Conservation (phyloP, 2,113 vertebrate genomes). For the Syngnathus scovelli region DNA sequence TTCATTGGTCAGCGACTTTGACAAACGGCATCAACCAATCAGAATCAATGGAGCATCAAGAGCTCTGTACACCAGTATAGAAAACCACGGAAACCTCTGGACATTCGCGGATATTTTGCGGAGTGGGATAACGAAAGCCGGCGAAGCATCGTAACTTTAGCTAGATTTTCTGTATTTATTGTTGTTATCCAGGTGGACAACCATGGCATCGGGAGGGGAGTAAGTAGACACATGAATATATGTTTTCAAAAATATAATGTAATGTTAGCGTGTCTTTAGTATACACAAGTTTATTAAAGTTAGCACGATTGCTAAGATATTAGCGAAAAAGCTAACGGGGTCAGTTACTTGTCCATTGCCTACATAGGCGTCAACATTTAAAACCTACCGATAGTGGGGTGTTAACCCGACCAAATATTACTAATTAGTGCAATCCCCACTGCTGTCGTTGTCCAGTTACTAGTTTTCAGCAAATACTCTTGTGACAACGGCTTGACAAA, state of each 20-base stretch:
- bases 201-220: conserved; percentile 78
- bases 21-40: conserved; percentile 43
- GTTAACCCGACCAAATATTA: neutral
- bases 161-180: conserved; percentile 67
- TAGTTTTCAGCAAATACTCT: neutral
- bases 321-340: conserved; percentile 53
- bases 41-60: conserved; percentile 5
- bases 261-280: neutral
- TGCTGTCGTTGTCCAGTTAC: neutral
- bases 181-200: conserved; percentile 56
- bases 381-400: neutral
- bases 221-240: conserved; percentile 50
- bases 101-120: conserved; percentile 47
- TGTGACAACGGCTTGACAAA: conserved; percentile 52
- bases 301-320: conserved; percentile 43
- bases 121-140: conserved; percentile 40
- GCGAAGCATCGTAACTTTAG: conserved; percentile 49
- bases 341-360: conserved; percentile 33
- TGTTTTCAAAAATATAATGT: neutral
- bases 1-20: conserved; percentile 51
- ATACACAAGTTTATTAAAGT: conserved; percentile 41
- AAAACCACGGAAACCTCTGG: conserved; percentile 45
- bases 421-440: conserved; percentile 10
- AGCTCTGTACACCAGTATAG: conserved; percentile 52
- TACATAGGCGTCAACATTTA: neutral